Evolutionary conservation across 2,888 invertebrate genomes (phyloP), one percentile per base, ranked within the genome.

Genomic region (Graphium colonna): DNA sequence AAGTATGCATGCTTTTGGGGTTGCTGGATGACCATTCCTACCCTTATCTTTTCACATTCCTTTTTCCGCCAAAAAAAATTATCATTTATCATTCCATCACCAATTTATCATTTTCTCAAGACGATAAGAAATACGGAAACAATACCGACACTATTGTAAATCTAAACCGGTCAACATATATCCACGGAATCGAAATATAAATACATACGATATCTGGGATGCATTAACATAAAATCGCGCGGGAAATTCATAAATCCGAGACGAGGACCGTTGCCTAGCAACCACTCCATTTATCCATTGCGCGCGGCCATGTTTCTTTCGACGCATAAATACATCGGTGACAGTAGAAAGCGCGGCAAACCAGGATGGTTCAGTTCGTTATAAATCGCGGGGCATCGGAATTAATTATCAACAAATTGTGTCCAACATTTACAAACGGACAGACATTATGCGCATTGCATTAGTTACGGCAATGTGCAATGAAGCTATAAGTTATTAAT

Each of bases 291-390:
- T 62, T 60, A 57, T 60, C 56, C 56, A 58, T 53, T 46, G 55
- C 42, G 50, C 52, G 36, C 26, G 51, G 46, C 55, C 46, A 54
- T 44, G 51, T 52, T 54, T 33, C 44, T 13, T 52, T 51, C 21
- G 51, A 50, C 15, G 45, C 49, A 56, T 60, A 56, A 60, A 58
- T 55, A 56, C 47, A 52, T 33, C 42, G 51, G 57, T 51, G 60
- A 61, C 63, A 61, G 61, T 64, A 62, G 67, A 67, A 67, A 65
- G 65, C 61, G 58, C 42, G 49, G 46, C n/a, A n/a, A n/a, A n/a
- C n/a, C n/a, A n/a, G n/a, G n/a, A n/a, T n/a, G n/a, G n/a, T n/a
- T n/a, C n/a, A n/a, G n/a, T 57, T 26, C 21, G 21, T 44, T 49
- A 40, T 49, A 45, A 49, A 45, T 50, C 28, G 49, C 45, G 16